Evolutionary conservation across 2,113 vertebrate species (phyloP), one percentile per base, ranked within the genome.

Genomic region (Aythya baeri): DNA sequence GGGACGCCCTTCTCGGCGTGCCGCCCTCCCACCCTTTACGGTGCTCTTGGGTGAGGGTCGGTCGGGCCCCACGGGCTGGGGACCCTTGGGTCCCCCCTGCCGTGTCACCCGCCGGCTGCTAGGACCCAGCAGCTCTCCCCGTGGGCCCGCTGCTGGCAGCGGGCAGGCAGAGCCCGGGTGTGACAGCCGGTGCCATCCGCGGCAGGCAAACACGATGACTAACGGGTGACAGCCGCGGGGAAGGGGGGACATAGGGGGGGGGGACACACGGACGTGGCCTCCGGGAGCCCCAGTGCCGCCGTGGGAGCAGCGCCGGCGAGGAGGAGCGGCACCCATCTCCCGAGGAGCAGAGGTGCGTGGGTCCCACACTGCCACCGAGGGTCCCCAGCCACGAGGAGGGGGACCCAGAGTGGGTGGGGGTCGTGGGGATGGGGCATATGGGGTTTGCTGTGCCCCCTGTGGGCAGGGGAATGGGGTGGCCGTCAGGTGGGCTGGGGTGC

Each of bases 171-270:
- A 2, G 52, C 94, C 85, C 7, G 88, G 96, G 95, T 94, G 96
- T 96, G 96, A 96, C 96, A 97, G 96, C 97, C 96, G 95, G 96
- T 97, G 96, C 96, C 97, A 97, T 95, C 96, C 95, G 70, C 96
- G 86, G 94, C 71, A 46, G 59, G 94, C 91, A 92, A 94, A 87
- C 93, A 91, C 73, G 38, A 74, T 94, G 94, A 97, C 57, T 49
- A 94, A 77, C 1, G 76, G 71, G 83, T 90, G 92, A 93, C 29
- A 7, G 78, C n/a, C 23, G 23, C 4, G 0, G 50, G 85, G 65
- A 90, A 52, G 50, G 68, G 86, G 20, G 81, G 93, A 67, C 0
- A 13, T 13, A 41, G 4, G 55, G 83, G 92, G 68, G 86, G 41
- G 41, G 41, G 41, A 41, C 41, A 41, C 15, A 41, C 15, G 81